phyloP scores from a whole-genome alignment of 1,140 invertebrate species.

The Aphaenogaster floridana region DNA sequence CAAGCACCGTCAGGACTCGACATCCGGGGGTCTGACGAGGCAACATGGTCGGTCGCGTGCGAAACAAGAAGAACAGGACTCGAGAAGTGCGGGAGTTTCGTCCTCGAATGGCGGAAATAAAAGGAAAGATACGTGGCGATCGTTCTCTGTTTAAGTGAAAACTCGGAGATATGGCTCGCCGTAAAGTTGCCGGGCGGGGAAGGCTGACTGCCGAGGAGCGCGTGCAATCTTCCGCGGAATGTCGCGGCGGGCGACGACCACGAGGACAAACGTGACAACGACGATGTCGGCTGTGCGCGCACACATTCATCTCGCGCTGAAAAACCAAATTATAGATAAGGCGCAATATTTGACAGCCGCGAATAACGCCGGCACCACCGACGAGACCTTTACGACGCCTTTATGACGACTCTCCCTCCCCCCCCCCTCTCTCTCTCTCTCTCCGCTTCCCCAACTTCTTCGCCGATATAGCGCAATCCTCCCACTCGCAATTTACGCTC shows the following conservation, averaged over 20 bases:
- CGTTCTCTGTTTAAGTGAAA: conserved; percentile 60
- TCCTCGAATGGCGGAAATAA: conserved; percentile 49
- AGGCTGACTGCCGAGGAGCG: conserved; percentile 16
- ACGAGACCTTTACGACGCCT: conserved; percentile 3
- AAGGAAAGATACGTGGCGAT: conserved; percentile 37
- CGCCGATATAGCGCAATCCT: background rate
- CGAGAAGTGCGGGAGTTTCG: conserved; percentile 14
- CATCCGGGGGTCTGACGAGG: conserved; percentile 45
- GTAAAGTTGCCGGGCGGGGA: conserved; percentile 3
- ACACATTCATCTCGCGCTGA: conserved; percentile 12
- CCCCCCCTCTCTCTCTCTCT: background rate
- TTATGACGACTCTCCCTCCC: background rate
- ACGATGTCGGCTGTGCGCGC: background rate
- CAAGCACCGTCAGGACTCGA: conserved; percentile 14
- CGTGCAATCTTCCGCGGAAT: conserved; percentile 48
- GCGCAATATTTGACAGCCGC: background rate
- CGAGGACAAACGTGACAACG: conserved; percentile 3
- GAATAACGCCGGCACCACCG: conserved; percentile 15
- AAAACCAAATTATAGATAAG: conserved; percentile 55
- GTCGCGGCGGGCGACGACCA: background rate
- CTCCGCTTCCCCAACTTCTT: background rate
- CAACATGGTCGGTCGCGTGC: background rate
- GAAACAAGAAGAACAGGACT: background rate
- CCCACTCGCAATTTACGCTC: conserved; percentile 16
- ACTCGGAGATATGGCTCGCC: conserved; percentile 43